Conservation (phyloP, 1,140 invertebrate species). For the Charaxes varanes region DNA sequence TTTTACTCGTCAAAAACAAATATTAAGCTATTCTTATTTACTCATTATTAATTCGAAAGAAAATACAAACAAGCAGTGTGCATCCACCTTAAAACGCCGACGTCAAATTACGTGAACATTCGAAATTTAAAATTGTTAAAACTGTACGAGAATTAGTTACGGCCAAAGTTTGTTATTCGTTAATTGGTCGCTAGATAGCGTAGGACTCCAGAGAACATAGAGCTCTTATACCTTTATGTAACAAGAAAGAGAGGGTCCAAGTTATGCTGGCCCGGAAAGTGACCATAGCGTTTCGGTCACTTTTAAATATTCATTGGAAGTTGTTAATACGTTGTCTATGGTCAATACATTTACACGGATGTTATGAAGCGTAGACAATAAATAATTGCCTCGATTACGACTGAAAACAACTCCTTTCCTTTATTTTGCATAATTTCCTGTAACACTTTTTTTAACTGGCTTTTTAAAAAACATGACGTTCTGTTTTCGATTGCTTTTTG, state of each 20-base stretch:
- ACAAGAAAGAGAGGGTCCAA: slow-evolving; percentile 10
- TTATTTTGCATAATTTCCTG: slow-evolving; percentile 12
- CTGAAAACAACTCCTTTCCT: slow-evolving; percentile 22
- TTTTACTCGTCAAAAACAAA: too few species aligned
- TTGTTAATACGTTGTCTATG: slow-evolving; percentile 60
- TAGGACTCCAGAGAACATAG: slow-evolving; percentile 23
- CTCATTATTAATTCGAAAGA: too few species aligned
- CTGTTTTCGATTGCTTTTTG: too few species aligned
- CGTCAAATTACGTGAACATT: slow-evolving; percentile 58
- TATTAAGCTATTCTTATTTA: neutral
- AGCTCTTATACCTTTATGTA: slow-evolving; percentile 11
- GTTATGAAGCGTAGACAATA: slow-evolving; percentile 58
- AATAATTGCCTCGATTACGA: slow-evolving; percentile 47
- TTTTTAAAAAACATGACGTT: too few species aligned
- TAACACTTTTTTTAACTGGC: slow-evolving; percentile 1
- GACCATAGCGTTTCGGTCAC: slow-evolving; percentile 37
- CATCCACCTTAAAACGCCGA: slow-evolving; percentile 30
- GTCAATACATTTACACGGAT: slow-evolving; percentile 41
- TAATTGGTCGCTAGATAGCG: slow-evolving; percentile 57
- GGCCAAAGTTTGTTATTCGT: slow-evolving; percentile 64
- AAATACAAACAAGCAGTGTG: slow-evolving; percentile 21
- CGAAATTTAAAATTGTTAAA: slow-evolving; percentile 69
- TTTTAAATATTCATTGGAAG: slow-evolving; percentile 55
- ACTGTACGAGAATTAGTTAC: slow-evolving; percentile 69
- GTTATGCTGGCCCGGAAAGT: slow-evolving; percentile 23